Evolutionary conservation across 2,113 vertebrate genomes (phyloP).

Genomic region (Odobenus rosmarus): DNA sequence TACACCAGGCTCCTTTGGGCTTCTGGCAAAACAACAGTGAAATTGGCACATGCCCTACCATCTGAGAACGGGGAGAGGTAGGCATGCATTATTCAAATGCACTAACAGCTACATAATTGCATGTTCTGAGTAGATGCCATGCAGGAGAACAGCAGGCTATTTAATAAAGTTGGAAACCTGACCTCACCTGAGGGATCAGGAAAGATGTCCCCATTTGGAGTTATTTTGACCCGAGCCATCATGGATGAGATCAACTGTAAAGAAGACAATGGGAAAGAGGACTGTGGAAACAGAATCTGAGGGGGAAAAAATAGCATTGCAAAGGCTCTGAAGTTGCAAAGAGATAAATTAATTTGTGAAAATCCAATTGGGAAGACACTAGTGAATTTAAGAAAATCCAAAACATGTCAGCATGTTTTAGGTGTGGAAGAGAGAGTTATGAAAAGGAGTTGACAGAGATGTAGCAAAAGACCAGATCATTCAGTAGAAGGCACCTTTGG

Average conservation of each 20-base stretch:
- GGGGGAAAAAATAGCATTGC: neutral
- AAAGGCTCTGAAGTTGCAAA: neutral
- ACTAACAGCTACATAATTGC: neutral
- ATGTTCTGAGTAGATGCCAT: neutral
- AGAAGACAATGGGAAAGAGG: neutral
- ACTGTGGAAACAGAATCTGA: neutral
- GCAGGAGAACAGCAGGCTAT: neutral
- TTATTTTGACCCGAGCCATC: neutral
- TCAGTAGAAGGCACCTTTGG: fast-evolving
- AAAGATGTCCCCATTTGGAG: neutral
- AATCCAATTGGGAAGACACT: neutral
- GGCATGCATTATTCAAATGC: neutral
- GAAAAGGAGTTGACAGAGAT: neutral
- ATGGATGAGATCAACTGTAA: neutral
- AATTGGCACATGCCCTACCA: neutral
- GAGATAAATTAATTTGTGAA: neutral
- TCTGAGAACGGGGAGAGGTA: neutral
- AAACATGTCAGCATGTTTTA: neutral
- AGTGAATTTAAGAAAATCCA: neutral
- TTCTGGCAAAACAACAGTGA: neutral
- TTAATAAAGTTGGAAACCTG: neutral
- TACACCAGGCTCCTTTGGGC: neutral
- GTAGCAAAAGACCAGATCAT: fast-evolving
- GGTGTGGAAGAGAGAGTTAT: neutral
- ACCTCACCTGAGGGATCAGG: neutral